These are phyloP conservation scores for Bombus consobrinus DNA, from an alignment of 1,140 invertebrate genomes.

Conservation along the genomic window DNA sequence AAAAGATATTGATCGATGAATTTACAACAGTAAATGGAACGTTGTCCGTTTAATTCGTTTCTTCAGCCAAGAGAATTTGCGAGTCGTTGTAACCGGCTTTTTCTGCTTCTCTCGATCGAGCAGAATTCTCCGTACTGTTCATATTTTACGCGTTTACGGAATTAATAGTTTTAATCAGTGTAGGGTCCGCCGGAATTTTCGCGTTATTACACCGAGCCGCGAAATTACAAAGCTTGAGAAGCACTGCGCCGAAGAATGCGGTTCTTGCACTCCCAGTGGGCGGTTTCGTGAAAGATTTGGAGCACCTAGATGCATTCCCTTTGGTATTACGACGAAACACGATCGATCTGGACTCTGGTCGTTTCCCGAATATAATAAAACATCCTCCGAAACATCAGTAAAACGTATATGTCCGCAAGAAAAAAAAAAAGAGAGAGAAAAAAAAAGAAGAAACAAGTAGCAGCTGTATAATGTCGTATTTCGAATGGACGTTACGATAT, in stretches of 20 bases:
- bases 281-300: slow-evolving; percentile 17
- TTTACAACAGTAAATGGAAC: neutral
- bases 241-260: slow-evolving; percentile 31
- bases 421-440: too few species aligned
- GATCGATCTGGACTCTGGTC: slow-evolving; percentile 25
- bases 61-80: neutral
- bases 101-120: neutral
- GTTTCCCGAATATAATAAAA: slow-evolving; percentile 24
- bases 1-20: neutral
- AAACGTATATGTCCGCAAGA: too few species aligned
- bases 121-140: neutral
- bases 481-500: neutral
- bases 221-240: slow-evolving; percentile 35
- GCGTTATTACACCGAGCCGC: neutral
- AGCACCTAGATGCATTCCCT: slow-evolving; percentile 3
- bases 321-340: slow-evolving; percentile 19
- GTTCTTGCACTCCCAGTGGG: slow-evolving; percentile 1
- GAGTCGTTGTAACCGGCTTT: too few species aligned
- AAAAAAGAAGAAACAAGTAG: neutral
- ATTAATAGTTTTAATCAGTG: slow-evolving; percentile 30
- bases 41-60: neutral
- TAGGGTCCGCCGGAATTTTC: neutral
- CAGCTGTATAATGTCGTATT: neutral
- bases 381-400: neutral
- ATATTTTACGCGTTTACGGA: neutral